These are phyloP conservation scores for Helicoverpa assulta DNA, from an alignment of 2,888 invertebrate genomes.

Conservation along the genomic window DNA sequence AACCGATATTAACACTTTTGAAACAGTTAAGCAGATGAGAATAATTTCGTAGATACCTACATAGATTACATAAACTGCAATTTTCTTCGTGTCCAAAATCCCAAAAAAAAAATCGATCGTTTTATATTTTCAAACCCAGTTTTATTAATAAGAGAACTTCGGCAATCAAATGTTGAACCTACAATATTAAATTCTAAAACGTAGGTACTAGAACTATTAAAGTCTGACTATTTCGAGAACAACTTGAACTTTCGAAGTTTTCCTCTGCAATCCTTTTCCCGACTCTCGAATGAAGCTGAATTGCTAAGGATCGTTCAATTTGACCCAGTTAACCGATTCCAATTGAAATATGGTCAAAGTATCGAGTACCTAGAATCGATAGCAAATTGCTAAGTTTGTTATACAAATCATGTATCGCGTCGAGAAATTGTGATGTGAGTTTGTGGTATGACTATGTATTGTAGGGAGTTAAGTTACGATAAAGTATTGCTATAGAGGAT, in stretches of 20 bases:
- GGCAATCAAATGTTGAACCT: too few species aligned
- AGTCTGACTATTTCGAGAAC: too few species aligned
- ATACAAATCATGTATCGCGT: constrained; percentile 72
- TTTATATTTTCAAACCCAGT: too few species aligned
- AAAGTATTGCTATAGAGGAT: background rate
- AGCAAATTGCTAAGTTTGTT: constrained; percentile 70
- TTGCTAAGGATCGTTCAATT: constrained; percentile 7
- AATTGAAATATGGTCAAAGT: constrained; percentile 25
- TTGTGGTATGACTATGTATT: constrained; percentile 54
- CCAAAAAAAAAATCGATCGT: too few species aligned
- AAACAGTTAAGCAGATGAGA: too few species aligned
- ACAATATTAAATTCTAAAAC: too few species aligned
- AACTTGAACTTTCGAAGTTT: background rate
- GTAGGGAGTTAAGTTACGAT: constrained; percentile 37
- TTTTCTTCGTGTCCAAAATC: too few species aligned
- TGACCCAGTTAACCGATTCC: constrained; percentile 21
- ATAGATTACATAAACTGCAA: too few species aligned
- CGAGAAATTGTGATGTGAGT: constrained; percentile 56
- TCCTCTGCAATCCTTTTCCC: background rate
- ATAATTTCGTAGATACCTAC: too few species aligned
- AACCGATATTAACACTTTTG: too few species aligned
- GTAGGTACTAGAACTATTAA: too few species aligned
- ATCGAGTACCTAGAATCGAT: constrained; percentile 31
- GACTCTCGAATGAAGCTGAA: background rate
- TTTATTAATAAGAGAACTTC: too few species aligned